phyloP scores from a whole-genome alignment of 2,797 vertebrate species.

The Oreochromis mossambicus region DNA sequence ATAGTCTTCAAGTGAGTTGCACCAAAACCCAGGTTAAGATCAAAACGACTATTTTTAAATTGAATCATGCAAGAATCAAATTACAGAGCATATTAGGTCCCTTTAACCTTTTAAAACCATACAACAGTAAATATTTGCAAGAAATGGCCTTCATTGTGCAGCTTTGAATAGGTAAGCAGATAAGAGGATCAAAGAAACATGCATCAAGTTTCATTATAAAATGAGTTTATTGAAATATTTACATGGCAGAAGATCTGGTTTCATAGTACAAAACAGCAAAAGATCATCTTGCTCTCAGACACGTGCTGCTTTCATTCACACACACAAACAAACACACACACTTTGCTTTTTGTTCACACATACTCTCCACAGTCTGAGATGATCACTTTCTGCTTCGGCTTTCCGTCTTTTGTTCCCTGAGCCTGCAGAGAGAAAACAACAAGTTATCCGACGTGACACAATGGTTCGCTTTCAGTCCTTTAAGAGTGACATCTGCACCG shows the following conservation, averaged over 20 bases:
- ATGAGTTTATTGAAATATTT: conserved; percentile 78
- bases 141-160: fast-evolving
- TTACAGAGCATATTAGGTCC: background rate
- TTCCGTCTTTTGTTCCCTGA: conserved; percentile 91
- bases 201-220: conserved; percentile 41
- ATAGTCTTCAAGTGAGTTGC: background rate
- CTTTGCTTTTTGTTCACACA: conserved; percentile 52
- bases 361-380: conserved; percentile 94
- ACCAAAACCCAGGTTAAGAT: background rate
- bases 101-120: background rate
- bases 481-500: fast-evolving
- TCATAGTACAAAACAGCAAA: conserved; percentile 19
- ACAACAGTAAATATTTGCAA: background rate
- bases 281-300: background rate
- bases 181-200: background rate
- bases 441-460: fast-evolving
- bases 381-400: conserved; percentile 94
- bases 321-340: background rate
- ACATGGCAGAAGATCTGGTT: conserved; percentile 56
- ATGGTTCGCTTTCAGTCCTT: background rate
- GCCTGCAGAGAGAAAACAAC: conserved; percentile 70
- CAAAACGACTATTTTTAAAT: background rate
- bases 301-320: background rate
- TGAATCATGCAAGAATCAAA: background rate
- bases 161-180: fast-evolving